These are phyloP conservation scores for Cryptus armator DNA, from an alignment of 2,888 invertebrate species.

Conservation along the genomic window DNA sequence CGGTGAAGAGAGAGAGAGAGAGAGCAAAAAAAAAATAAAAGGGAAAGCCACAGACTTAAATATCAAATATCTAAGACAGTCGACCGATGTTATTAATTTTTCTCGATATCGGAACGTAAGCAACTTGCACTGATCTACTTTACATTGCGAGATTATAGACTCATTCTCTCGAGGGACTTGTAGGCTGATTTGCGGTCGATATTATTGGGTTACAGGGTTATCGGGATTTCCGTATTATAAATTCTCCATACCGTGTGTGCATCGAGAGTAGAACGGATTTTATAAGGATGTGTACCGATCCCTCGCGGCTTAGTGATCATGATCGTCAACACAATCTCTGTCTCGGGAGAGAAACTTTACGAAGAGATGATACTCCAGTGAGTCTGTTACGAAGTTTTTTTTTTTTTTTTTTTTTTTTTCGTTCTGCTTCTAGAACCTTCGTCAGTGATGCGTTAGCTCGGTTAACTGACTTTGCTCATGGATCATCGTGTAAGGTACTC, in stretches of 20 bases:
- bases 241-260: background rate
- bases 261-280: constrained; percentile 19
- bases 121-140: constrained; percentile 60
- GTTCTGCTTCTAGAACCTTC: constrained; percentile 23
- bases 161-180: constrained; percentile 10
- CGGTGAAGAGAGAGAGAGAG: background rate
- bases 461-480: constrained; percentile 10
- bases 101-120: background rate
- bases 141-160: background rate
- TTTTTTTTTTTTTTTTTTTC: constrained; percentile 6
- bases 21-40: constrained; percentile 1
- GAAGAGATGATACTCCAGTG: background rate
- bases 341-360: background rate
- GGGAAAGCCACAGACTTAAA: constrained; percentile 1
- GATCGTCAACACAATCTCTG: background rate
- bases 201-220: constrained; percentile 61
- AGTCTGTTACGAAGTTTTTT: constrained; percentile 7
- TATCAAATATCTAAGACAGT: constrained; percentile 5
- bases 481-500: constrained; percentile 35
- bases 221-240: constrained; percentile 20
- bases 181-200: constrained; percentile 45
- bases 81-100: background rate
- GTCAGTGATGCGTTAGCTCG: constrained; percentile 29
- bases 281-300: constrained; percentile 1
- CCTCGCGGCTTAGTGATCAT: constrained; percentile 1